A percentile compares a stretch with the other conserved stretches of the same genome.
Conservation (phyloP, 2,113 vertebrate genomes). For the Campylomormyrus tamandua region DNA sequence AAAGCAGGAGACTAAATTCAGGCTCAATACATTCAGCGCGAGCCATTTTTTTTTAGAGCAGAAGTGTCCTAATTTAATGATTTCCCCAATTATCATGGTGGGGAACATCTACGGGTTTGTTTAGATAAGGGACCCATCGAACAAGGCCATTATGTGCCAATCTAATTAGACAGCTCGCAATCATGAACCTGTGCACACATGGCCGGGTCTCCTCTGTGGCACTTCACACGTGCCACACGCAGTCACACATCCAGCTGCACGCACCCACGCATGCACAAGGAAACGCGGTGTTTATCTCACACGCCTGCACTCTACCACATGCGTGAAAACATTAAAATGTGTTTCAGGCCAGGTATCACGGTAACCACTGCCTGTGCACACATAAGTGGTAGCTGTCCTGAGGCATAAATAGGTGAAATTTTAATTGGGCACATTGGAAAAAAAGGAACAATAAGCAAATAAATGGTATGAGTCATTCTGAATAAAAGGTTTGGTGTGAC, state of each 20-base stretch:
- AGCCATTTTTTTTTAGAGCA: not conserved
- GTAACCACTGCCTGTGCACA: not conserved
- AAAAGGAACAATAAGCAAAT: not conserved
- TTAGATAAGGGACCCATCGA: constrained; percentile 25
- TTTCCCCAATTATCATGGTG: constrained; percentile 22
- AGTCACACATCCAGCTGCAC: not conserved
- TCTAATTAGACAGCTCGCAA: constrained; percentile 24
- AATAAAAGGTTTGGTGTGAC: not conserved
- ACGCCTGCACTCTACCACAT: not conserved
- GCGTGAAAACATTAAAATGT: not conserved
- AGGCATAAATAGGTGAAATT: not conserved
- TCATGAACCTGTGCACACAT: constrained; percentile 9
- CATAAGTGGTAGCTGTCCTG: not conserved
- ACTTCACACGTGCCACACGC: not conserved
- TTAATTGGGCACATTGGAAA: not conserved
- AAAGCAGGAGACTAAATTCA: not conserved
- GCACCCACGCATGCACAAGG: not conserved
- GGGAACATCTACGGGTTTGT: constrained; percentile 20
- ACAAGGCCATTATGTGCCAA: constrained; percentile 29
- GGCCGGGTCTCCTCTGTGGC: not conserved
- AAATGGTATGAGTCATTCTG: not conserved
- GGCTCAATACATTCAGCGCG: not conserved
- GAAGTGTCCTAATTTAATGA: not conserved
- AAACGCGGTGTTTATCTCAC: not conserved
- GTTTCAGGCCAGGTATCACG: not conserved